Base-by-base conservation (phyloP, 2,888 invertebrate species). In the Coelopa pilipes region DNA sequence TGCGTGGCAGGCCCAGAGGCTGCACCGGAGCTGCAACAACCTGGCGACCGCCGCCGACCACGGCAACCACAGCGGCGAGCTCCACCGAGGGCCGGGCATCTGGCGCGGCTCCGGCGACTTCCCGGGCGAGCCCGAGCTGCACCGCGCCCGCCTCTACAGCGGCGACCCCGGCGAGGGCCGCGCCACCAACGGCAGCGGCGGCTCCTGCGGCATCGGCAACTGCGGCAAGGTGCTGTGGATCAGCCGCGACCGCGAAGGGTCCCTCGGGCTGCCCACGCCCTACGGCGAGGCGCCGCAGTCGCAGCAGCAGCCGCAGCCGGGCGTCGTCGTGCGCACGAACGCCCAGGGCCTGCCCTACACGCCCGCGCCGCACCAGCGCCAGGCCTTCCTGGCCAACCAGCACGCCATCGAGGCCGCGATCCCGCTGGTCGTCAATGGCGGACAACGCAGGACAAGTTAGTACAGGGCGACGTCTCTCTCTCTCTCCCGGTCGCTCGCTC, bases 361-460 rank as follows among this genome's bases (percentile, higher is more conserved):
- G 7, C 87, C 87, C 1, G 76, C 80, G 70, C 86, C 87, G 45
- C 80, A 80, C 34, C 83, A 85, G 74, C 77, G 83, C 9, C 86
- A 81, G 62, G 83, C 85, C 1, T 87, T 82, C 75, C 80, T 87
- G 77, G 86, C 86, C 73, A 87, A 87, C 81, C 85, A 83, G 73
- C 82, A 81, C 79, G 85, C 86, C 62, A 84, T 87, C 66, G 83
- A 82, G 65, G 84, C 90, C 79, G 90, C 91, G 84, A 90, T 92
- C 87, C 92, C 94, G 76, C 90, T 93, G 85, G 90, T 94, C 66
- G 77, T 80, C 75, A 79, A 81, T 80, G 94, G 57, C 17, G 13
- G 53, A 34, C 17, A 89, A 91, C 80, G 76, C 72, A 78, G 93
- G 75, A 93, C 93, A 88, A 93, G 93, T 93, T 90, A 92, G 93